Evolutionary conservation across 2,797 vertebrate species (phyloP).

Genomic region (Periparus ater): DNA sequence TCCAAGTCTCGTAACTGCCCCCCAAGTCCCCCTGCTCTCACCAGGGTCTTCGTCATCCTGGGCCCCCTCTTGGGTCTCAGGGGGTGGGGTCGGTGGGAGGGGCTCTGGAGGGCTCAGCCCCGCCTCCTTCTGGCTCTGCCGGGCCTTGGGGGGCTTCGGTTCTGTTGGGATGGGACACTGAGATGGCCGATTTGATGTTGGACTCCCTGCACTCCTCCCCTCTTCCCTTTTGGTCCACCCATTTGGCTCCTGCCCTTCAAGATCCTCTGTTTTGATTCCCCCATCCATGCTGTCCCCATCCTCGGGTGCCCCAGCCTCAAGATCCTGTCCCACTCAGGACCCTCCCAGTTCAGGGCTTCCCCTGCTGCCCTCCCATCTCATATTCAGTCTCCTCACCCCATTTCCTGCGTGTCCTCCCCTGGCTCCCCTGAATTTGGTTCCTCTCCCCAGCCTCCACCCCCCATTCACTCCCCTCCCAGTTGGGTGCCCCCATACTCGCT

Average conservation of each 20-base stretch:
- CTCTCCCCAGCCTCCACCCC: too few species aligned
- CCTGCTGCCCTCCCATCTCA: background rate
- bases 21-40: background rate
- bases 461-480: too few species aligned
- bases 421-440: too few species aligned
- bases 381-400: background rate
- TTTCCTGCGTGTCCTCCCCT: background rate
- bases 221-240: too few species aligned
- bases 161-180: background rate
- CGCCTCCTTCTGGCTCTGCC: background rate
- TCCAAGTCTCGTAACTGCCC: background rate
- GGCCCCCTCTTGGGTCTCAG: background rate
- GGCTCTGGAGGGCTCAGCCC: background rate
- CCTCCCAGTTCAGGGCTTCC: background rate
- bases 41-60: background rate
- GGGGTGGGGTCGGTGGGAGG: background rate
- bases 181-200: rapidly evolving
- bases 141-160: background rate
- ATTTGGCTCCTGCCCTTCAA: too few species aligned
- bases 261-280: background rate
- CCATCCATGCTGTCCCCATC: too few species aligned
- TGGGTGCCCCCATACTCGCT: background rate
- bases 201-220: background rate
- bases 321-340: background rate
- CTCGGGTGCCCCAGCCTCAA: background rate